Percentiles rank a stretch among this genome's conserved stretches.
phyloP scores from a whole-genome alignment of 2,113 vertebrate genomes.

The Caretta caretta region DNA sequence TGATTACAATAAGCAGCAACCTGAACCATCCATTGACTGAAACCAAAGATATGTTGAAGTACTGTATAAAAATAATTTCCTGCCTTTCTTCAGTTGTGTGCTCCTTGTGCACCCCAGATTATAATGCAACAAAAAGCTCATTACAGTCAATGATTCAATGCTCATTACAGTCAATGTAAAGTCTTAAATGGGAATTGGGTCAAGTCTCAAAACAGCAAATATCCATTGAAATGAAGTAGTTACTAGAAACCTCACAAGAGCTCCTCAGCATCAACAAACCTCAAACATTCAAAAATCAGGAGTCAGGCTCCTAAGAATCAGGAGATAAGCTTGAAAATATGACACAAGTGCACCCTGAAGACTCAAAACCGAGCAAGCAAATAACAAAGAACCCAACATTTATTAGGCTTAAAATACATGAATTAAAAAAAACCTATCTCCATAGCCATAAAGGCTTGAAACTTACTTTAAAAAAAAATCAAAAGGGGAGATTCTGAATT shows the following conservation, averaged over 20 bases:
- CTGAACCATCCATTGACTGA: rapidly evolving
- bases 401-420: neutral
- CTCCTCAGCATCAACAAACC: neutral
- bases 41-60: neutral
- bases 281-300: neutral
- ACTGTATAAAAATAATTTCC: neutral
- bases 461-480: neutral
- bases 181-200: rapidly evolving
- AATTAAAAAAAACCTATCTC: neutral
- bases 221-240: neutral
- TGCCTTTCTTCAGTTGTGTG: neutral
- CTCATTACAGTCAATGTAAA: neutral
- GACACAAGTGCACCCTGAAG: no score
- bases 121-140: neutral
- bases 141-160: no score
- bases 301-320: neutral
- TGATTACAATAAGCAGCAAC: neutral
- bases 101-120: neutral
- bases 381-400: no score
- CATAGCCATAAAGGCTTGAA: neutral
- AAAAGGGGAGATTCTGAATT: neutral
- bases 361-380: no score
- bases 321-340: neutral
- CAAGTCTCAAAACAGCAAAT: neutral
- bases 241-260: neutral